Conservation (phyloP, 1,140 invertebrate genomes). For the Aphaenogaster ashmeadi region DNA sequence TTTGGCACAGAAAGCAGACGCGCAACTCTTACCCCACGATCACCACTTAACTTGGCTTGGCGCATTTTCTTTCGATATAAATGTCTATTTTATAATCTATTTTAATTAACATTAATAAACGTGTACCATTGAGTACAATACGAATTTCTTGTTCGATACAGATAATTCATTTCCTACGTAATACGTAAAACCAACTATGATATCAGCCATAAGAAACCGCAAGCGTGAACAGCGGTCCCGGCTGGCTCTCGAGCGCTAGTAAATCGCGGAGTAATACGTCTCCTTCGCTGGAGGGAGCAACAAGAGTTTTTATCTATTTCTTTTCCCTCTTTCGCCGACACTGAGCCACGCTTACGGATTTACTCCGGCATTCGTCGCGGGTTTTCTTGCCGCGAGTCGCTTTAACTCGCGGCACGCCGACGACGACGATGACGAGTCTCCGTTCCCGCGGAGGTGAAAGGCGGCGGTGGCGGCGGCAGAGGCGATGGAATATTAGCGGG, state of each 20-base stretch:
- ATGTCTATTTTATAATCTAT: neutral
- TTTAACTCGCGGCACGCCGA: conserved; percentile 26
- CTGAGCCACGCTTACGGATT: conserved; percentile 73
- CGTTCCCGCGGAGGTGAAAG: conserved; percentile 45
- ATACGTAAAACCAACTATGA: neutral
- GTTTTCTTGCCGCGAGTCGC: conserved; percentile 55
- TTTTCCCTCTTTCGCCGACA: conserved; percentile 51
- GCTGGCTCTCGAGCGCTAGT: conserved; percentile 5
- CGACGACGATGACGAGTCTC: conserved; percentile 34
- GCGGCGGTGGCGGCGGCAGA: conserved; percentile 19
- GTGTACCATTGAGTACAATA: neutral
- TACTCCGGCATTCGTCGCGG: conserved; percentile 80
- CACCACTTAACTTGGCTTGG: neutral
- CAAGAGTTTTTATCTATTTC: conserved; percentile 14
- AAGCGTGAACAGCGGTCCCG: neutral
- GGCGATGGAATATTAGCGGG: conserved; percentile 81
- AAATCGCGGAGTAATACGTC: conserved; percentile 39
- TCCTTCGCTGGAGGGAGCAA: conserved; percentile 12
- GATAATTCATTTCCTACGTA: neutral
- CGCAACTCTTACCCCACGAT: too few species aligned
- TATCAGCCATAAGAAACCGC: conserved; percentile 13
- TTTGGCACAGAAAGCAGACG: too few species aligned
- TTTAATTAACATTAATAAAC: conserved; percentile 3
- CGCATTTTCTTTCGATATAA: neutral
- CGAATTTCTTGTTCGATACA: neutral